These are phyloP conservation scores for Brachymystax lenok DNA, from an alignment of 2,797 vertebrate genomes.

Conservation along the genomic window DNA sequence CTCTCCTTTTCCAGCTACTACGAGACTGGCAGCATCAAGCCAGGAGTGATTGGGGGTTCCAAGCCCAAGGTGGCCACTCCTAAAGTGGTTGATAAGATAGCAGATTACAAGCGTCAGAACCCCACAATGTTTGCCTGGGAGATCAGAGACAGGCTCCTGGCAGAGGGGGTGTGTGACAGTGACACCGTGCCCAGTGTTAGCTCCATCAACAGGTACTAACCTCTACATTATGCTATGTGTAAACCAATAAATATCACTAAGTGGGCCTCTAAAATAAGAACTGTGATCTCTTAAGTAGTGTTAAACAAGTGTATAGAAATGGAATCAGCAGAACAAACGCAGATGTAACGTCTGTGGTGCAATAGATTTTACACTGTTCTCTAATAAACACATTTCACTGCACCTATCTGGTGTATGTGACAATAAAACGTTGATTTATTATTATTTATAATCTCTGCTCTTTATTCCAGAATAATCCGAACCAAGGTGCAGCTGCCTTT, in stretches of 20 bases:
- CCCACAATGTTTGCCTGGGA: conserved; percentile 96
- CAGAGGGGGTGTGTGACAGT: conserved; percentile 87
- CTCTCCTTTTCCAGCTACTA: conserved; percentile 80
- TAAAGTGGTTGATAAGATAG: conserved; percentile 92
- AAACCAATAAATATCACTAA: background rate
- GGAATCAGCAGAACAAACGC: background rate
- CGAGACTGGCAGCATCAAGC: conserved; percentile 92
- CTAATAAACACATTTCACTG: background rate
- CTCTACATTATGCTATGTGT: background rate
- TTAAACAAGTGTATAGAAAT: background rate
- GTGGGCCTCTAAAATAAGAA: background rate
- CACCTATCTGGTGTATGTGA: no score
- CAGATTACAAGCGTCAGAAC: conserved; percentile 91
- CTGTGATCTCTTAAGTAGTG: background rate
- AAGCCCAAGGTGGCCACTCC: conserved; percentile 93
- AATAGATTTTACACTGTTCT: background rate
- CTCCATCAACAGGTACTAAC: conserved; percentile 88
- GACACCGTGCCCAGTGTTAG: conserved; percentile 92
- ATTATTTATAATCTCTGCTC: no score
- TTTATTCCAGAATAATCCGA: conserved; percentile 84
- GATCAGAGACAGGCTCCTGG: conserved; percentile 87
- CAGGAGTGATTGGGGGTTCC: conserved; percentile 90
- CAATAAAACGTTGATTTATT: no score
- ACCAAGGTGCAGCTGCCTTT: conserved; percentile 93
- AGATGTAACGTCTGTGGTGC: background rate